phyloP scores from a whole-genome alignment of 2,797 vertebrate species.

The Galagoides demidoff region DNA sequence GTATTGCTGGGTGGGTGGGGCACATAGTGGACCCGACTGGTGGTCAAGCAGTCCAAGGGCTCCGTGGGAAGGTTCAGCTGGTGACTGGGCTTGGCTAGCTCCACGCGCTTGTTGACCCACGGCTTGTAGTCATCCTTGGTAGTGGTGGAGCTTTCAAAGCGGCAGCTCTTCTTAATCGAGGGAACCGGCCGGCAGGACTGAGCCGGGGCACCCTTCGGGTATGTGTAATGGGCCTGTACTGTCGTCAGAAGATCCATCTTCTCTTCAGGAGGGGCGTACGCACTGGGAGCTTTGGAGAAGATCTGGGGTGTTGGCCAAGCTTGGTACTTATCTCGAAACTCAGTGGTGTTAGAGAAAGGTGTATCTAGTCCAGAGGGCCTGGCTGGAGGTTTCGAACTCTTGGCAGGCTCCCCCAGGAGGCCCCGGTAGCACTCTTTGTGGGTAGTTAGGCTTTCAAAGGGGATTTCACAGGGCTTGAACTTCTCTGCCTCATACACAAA shows the following conservation, averaged over 20 bases:
- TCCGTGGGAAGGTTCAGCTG: slow-evolving; percentile 70
- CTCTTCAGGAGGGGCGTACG: slow-evolving; percentile 77
- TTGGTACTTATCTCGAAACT: slow-evolving; percentile 84
- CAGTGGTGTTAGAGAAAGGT: slow-evolving; percentile 75
- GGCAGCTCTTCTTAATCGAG: background rate
- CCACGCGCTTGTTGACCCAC: slow-evolving; percentile 49
- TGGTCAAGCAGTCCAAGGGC: slow-evolving; percentile 80
- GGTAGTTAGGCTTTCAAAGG: slow-evolving; percentile 83
- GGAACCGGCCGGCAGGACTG: slow-evolving; percentile 49
- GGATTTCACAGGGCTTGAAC: slow-evolving; percentile 72
- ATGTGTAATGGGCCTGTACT: slow-evolving; percentile 72
- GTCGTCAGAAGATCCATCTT: slow-evolving; percentile 84
- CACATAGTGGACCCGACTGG: slow-evolving; percentile 71
- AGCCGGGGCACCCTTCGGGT: slow-evolving; percentile 75
- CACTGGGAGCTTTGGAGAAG: background rate
- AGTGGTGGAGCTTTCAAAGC: slow-evolving; percentile 76
- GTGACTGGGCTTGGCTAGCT: slow-evolving; percentile 23
- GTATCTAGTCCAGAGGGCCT: background rate
- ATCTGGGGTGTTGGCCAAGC: slow-evolving; percentile 68
- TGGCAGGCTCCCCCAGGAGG: slow-evolving; percentile 69
- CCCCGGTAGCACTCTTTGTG: slow-evolving; percentile 79
- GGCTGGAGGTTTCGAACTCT: slow-evolving; percentile 71
- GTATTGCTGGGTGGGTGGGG: slow-evolving; percentile 67
- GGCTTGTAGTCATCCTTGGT: slow-evolving; percentile 83
- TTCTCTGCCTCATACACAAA: slow-evolving; percentile 71